Evolutionary conservation across 2,797 vertebrate species (phyloP).

Genomic region (Enteromius afrohamiltoni): DNA sequence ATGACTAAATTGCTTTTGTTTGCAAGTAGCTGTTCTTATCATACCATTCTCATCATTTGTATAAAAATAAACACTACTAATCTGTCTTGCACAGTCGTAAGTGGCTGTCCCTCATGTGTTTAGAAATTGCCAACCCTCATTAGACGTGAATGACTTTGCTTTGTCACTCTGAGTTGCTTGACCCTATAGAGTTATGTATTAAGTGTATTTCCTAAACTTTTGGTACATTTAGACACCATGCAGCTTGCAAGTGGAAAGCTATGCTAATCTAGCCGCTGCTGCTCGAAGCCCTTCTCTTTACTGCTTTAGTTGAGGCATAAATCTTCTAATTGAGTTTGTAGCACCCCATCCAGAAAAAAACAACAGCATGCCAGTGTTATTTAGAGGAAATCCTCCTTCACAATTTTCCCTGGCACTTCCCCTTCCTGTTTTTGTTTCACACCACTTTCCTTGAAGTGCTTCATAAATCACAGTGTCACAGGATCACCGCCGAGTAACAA

Average conservation of each 20-base stretch:
- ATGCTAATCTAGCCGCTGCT: background rate
- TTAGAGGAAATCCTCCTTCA: constrained; percentile 57
- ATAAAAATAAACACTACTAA: background rate
- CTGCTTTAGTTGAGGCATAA: constrained; percentile 54
- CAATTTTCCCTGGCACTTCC: constrained; percentile 34
- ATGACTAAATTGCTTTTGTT: background rate
- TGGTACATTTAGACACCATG: background rate
- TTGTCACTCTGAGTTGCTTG: background rate
- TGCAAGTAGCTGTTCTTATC: background rate
- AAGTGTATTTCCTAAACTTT: background rate
- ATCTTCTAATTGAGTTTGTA: constrained; percentile 69
- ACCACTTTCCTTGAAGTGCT: constrained; percentile 26
- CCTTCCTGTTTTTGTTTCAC: constrained; percentile 38
- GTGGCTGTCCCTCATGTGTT: background rate
- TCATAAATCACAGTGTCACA: constrained; percentile 9
- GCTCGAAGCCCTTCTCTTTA: constrained; percentile 30
- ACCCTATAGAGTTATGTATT: background rate
- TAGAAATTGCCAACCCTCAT: background rate
- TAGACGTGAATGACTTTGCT: background rate
- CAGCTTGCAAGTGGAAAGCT: background rate
- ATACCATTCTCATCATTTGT: background rate
- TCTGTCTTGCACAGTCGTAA: background rate
- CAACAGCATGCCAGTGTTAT: constrained; percentile 55
- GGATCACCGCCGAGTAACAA: background rate
- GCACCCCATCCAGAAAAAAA: constrained; percentile 62